Evolutionary conservation across 2,888 invertebrate species (phyloP).

Genomic region (Cheilosia vulpina): DNA sequence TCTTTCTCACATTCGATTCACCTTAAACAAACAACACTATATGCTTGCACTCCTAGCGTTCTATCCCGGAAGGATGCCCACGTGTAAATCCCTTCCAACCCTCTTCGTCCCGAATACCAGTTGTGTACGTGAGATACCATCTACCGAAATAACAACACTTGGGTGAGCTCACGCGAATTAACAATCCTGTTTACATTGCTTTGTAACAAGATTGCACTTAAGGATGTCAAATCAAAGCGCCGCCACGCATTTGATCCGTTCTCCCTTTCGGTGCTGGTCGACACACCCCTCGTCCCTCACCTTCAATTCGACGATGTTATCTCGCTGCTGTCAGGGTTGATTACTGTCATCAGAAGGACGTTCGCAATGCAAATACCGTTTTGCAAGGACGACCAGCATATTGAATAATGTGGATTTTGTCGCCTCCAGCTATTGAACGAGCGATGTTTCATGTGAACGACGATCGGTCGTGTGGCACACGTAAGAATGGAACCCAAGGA

Average conservation of each 20-base stretch:
- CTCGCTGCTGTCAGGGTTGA: slow-evolving; percentile 80
- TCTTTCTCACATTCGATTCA: slow-evolving; percentile 73
- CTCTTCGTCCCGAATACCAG: slow-evolving; percentile 11
- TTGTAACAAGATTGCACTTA: slow-evolving; percentile 83
- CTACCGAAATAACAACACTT: slow-evolving; percentile 80
- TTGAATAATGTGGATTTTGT: slow-evolving; percentile 80
- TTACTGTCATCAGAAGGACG: slow-evolving; percentile 81
- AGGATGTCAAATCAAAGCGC: slow-evolving; percentile 80
- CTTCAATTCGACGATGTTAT: slow-evolving; percentile 54
- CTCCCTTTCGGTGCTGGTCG: background rate
- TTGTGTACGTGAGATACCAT: slow-evolving; percentile 45
- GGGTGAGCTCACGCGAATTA: slow-evolving; percentile 77
- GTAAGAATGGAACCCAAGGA: slow-evolving; percentile 51
- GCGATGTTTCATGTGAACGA: slow-evolving; percentile 71
- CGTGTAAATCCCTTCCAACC: slow-evolving; percentile 70
- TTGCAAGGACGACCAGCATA: slow-evolving; percentile 42
- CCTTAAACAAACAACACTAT: slow-evolving; percentile 67
- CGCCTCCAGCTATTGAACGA: slow-evolving; percentile 80
- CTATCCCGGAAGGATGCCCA: slow-evolving; percentile 63
- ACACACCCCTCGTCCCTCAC: slow-evolving; percentile 4
- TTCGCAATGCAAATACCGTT: slow-evolving; percentile 63
- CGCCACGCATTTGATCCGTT: slow-evolving; percentile 22
- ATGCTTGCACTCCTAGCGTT: slow-evolving; percentile 45
- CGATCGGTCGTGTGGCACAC: slow-evolving; percentile 78
- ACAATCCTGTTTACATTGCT: slow-evolving; percentile 83